Evolutionary conservation across 2,888 invertebrate genomes (phyloP).

Genomic region (Hyposoter didymator): DNA sequence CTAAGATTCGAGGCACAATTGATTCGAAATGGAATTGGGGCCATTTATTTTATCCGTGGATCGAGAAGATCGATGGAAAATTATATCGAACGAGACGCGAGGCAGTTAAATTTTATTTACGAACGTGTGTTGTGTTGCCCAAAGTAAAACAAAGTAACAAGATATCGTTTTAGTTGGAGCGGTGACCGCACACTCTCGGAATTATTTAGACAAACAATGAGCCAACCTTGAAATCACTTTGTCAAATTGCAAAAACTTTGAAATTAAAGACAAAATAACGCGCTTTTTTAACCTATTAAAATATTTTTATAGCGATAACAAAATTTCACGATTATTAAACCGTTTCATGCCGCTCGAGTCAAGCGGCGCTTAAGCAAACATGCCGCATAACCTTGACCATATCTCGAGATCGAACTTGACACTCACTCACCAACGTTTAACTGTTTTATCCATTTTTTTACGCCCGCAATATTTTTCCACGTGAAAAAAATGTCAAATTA

Average conservation of each 20-base stretch:
- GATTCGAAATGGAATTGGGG: neutral
- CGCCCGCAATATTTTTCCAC: too few species aligned
- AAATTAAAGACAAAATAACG: constrained; percentile 7
- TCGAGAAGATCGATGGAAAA: constrained; percentile 15
- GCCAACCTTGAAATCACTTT: constrained; percentile 46
- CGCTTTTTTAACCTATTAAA: neutral
- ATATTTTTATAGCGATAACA: neutral
- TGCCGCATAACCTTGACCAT: neutral
- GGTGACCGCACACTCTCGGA: neutral
- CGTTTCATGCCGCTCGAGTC: neutral
- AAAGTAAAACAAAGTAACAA: constrained; percentile 5
- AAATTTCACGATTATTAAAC: constrained; percentile 10
- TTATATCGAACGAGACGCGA: neutral
- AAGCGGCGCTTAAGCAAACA: neutral
- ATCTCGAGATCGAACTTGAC: neutral
- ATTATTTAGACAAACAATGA: constrained; percentile 15
- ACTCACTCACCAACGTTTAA: neutral
- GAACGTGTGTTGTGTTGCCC: neutral
- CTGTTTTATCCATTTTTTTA: neutral
- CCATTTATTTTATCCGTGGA: constrained; percentile 40
- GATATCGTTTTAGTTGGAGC: neutral
- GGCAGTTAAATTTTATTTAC: constrained; percentile 1
- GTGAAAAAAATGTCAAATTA: neutral
- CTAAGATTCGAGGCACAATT: constrained; percentile 1
- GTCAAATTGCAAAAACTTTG: constrained; percentile 4